phyloP scores from a whole-genome alignment of 37 sponge, comb jelly and placozoan genomes.

The Spongilla lacustris region DNA sequence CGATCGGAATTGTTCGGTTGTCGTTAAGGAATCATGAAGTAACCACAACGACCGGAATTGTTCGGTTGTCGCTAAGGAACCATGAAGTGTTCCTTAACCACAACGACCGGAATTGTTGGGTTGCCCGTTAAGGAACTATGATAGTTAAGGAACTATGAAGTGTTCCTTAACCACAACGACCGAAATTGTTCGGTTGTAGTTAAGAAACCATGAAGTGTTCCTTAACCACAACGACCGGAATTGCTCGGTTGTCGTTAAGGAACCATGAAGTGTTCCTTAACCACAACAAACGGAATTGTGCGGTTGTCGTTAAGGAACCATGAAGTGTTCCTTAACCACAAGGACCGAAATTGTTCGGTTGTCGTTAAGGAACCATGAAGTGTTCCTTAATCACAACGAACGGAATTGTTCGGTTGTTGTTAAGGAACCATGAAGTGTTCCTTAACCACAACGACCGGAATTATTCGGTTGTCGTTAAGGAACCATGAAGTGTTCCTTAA shows the following conservation, averaged over 20 bases:
- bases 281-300: neutral
- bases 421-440: neutral
- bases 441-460: neutral
- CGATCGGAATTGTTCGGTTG: too few relatives aligned
- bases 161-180: neutral
- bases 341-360: neutral
- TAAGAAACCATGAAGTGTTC: neutral
- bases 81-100: too few relatives aligned
- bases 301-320: neutral
- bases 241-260: neutral
- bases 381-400: neutral
- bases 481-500: neutral
- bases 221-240: neutral
- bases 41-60: too few relatives aligned
- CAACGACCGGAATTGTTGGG: too few relatives aligned
- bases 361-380: neutral
- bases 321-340: constrained; percentile 1
- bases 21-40: too few relatives aligned
- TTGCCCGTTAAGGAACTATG: too few relatives aligned
- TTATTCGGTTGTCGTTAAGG: neutral
- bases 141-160: neutral
- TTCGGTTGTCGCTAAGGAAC: too few relatives aligned
- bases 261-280: neutral
- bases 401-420: neutral
- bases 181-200: neutral